Evolutionary conservation across 2,797 vertebrate genomes (phyloP), one percentile per base, ranked within the genome.

Genomic region (Rallus crepitans): DNA sequence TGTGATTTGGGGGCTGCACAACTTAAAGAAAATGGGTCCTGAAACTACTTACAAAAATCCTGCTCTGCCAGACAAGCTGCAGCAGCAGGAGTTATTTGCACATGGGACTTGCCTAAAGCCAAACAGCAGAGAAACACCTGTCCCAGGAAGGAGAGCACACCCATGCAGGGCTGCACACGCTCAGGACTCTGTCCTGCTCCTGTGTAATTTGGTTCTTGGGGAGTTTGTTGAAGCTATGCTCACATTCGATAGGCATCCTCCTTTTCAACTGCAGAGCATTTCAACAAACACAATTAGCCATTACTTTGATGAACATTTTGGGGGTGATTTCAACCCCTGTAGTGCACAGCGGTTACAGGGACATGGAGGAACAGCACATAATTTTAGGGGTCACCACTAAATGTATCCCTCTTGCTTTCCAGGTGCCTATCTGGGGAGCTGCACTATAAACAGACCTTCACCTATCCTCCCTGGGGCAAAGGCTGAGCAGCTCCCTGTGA

Each of bases 31-130:
- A 25, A 81, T 0, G 1, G 35, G 40, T 56, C 63, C 56, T 75
- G 86, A 95, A 94, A 96, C 42, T 70, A 24, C 77, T 69, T 42
- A 12, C 14, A 89, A 90, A 96, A 96, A 94, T 90, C 91, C 77
- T 68, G 73, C 77, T 94, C 82, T 96, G 60, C 90, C 66, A 87
- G 91, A 87, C 45, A 73, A 84, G 83, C 59, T 87, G 39, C 10
- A 3, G 69, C 89, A 91, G 79, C 64, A 81, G 60, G 33, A 91
- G 48, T 79, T 90, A 88, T 70, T 91, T 89, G 55, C 59, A 72
- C 55, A 31, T 28, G 20, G 39, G 37, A 88, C 47, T 84, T 60
- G 94, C 82, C 93, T 90, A 64, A 91, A 87, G 70, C 82, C 65
- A 80, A 84, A 92, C 42, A 82, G 39, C 52, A 84, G 48, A 63